Base-by-base conservation (phyloP, 2,888 invertebrate species). In the Nymphalis urticae region DNA sequence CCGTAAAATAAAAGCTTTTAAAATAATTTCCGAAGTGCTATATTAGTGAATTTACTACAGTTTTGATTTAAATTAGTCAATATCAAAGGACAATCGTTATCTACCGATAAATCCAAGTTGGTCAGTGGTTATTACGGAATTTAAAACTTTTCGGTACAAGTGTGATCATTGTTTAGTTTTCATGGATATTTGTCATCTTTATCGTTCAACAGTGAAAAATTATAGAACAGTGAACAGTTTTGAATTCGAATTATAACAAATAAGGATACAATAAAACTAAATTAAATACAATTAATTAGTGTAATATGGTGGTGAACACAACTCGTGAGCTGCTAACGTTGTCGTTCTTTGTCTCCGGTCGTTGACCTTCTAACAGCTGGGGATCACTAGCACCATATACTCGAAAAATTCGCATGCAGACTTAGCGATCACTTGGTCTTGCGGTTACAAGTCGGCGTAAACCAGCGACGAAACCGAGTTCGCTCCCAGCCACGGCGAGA, bases 161-260 rank as follows among this genome's bases (percentile, higher is more conserved):
- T 48, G 48, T 48, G 48, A 48, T 48, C 48, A 48, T 17, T 48
- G 48, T 10, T 17, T 48, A 48, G 48, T 48, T 48, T 48, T 48
- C 10, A 48, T 48, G 10, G 32, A 56, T 56, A 56, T 56, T 56
- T 56, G 56, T 56, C 56, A 56, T 56, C 56, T 56, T 56, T 56
- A 56, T 56, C 56, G 56, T 56, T 56, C 56, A 56, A 56, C 24
- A 56, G 56, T 56, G 56, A 56, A 56, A 21, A 56, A 56, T 56
- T 56, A 56, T 27, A 56, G 56, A 56, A 56, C 56, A 56, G 56
- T 56, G 56, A 56, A 56, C 56, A 56, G 56, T 56, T 56, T 56
- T 19, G 56, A 27, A 56, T 56, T 24, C 56, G 56, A 56, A 56
- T 24, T 56, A 56, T 24, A 21, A 56, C 56, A 56, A 56, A 56